These are phyloP conservation scores for Subacronicta megacephala DNA, from an alignment of 2,888 invertebrate species.

Conservation along the genomic window DNA sequence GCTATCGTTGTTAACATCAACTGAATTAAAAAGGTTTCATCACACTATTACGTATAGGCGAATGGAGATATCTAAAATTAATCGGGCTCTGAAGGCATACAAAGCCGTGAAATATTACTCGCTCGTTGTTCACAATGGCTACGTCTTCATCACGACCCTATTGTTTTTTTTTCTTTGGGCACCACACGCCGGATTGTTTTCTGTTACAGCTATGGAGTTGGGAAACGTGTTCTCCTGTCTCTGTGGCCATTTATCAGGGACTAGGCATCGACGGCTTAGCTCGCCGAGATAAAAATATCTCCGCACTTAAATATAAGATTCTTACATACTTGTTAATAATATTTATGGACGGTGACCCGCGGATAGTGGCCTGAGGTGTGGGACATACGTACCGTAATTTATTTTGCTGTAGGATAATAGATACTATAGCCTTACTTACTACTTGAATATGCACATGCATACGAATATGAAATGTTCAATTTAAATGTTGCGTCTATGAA, in stretches of 20 bases:
- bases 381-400: constrained; percentile 33
- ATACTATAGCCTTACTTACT: not conserved
- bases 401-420: constrained; percentile 28
- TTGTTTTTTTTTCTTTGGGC: constrained; percentile 87
- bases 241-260: constrained; percentile 76
- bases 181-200: constrained; percentile 86
- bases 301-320: constrained; percentile 55
- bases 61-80: constrained; percentile 90
- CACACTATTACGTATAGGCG: constrained; percentile 83
- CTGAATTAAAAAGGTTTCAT: constrained; percentile 86
- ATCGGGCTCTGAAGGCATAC: constrained; percentile 86
- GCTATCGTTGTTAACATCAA: constrained; percentile 73
- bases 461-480: too few species aligned
- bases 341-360: constrained; percentile 55
- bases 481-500: too few species aligned
- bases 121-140: constrained; percentile 88
- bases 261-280: constrained; percentile 63
- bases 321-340: constrained; percentile 59
- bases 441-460: not conserved
- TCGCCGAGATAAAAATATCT: constrained; percentile 65
- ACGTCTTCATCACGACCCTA: constrained; percentile 89
- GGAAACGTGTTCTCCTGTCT: constrained; percentile 82
- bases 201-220: constrained; percentile 79
- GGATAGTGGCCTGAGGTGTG: constrained; percentile 44
- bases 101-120: constrained; percentile 88